Evolutionary conservation across 2,888 invertebrate species (phyloP).

Genomic region (Harpalus rufipes): DNA sequence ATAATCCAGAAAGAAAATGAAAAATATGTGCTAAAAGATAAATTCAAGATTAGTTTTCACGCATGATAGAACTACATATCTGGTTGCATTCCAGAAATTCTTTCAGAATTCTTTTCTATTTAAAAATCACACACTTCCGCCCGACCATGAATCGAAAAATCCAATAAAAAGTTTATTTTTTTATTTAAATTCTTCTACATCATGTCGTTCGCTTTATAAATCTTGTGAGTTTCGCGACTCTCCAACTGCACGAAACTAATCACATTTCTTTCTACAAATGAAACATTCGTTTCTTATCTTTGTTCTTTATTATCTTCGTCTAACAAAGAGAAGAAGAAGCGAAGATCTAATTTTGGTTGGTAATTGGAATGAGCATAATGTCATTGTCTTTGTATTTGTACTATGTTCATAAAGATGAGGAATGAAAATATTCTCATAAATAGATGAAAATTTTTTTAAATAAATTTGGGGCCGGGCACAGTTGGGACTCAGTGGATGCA

Average conservation of each 20-base stretch:
- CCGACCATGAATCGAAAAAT: conserved; percentile 36
- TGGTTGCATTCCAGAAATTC: not conserved
- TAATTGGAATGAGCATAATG: conserved; percentile 46
- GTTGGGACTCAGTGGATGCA: no score
- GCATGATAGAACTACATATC: conserved; percentile 5
- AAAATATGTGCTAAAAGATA: not conserved
- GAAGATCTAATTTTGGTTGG: conserved; percentile 41
- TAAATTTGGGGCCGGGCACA: not conserved
- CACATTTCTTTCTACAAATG: conserved; percentile 52
- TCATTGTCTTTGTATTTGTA: conserved; percentile 12
- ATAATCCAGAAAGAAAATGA: not conserved
- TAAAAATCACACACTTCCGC: conserved; percentile 19
- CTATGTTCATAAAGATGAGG: not conserved
- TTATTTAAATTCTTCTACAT: conserved; percentile 55
- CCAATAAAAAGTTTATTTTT: conserved; percentile 38
- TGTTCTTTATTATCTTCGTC: conserved; percentile 28
- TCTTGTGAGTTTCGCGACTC: conserved; percentile 20
- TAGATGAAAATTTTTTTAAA: not conserved
- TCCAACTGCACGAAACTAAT: conserved; percentile 45
- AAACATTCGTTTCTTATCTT: conserved; percentile 51
- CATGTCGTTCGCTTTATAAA: conserved; percentile 27
- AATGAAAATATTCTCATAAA: not conserved
- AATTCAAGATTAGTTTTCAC: conserved; percentile 1
- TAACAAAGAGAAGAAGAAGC: not conserved
- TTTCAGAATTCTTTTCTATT: conserved; percentile 24